Evolutionary conservation across 2,888 invertebrate species (phyloP), one percentile per base, ranked within the genome.

Genomic region (Aphidoletes aphidimyza): DNA sequence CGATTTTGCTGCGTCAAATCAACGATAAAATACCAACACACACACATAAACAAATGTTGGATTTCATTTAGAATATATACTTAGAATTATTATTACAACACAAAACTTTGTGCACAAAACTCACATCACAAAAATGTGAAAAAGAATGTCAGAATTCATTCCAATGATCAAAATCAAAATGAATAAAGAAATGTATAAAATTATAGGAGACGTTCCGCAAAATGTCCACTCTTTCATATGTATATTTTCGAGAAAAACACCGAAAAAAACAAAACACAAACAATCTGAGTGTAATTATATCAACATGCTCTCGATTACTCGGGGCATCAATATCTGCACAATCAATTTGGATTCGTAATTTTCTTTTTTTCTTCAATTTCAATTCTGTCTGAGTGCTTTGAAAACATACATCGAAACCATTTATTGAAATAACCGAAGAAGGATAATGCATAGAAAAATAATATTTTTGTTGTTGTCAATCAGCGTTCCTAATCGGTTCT

Each of bases 321-420:
- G n/a, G n/a, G n/a, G n/a, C n/a, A n/a, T n/a, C n/a, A n/a, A n/a
- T n/a, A n/a, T n/a, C n/a, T n/a, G n/a, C n/a, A n/a, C n/a, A n/a
- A n/a, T n/a, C n/a, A n/a, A n/a, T n/a, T n/a, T n/a, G n/a, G n/a
- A n/a, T n/a, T n/a, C n/a, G n/a, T n/a, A n/a, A n/a, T n/a, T n/a
- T n/a, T n/a, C n/a, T n/a, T n/a, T n/a, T n/a, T n/a, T n/a, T n/a
- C n/a, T n/a, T n/a, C n/a, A n/a, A n/a, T n/a, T n/a, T n/a, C n/a
- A n/a, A n/a, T n/a, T n/a, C 22, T 54, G n/a, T 54, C 54, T 54
- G 54, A 54, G 54, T 54, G 54, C 54, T 54, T 54, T 22, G 54
- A 54, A 54, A n/a, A n/a, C n/a, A n/a, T n/a, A n/a, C n/a, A n/a
- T 54, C 54, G 54, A 54, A 54, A 54, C 22, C 54, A 54, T 22